phyloP scores from a whole-genome alignment of 2,888 invertebrate genomes.

The Philereme transversata region DNA sequence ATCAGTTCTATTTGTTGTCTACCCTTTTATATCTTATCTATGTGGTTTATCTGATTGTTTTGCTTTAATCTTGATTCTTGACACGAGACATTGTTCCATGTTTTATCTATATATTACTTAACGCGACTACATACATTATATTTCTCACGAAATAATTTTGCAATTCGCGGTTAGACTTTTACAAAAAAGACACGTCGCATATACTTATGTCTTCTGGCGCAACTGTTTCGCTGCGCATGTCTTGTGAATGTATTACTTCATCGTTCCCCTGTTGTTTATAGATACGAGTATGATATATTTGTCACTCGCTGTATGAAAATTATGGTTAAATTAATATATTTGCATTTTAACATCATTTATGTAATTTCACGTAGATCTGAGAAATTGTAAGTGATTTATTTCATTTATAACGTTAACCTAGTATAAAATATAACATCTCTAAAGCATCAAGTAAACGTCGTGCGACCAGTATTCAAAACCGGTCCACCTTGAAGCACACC shows the following conservation, averaged over 20 bases:
- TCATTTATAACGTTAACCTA: conserved; percentile 20
- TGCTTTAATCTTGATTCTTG: conserved; percentile 29
- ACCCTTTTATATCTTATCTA: conserved; percentile 28
- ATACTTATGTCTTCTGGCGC: conserved; percentile 45
- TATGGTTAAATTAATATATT: too few species aligned
- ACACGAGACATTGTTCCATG: conserved; percentile 23
- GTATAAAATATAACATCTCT: conserved; percentile 41
- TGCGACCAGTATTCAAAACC: conserved; percentile 58
- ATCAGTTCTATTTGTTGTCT: conserved; percentile 27
- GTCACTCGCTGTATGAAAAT: neutral
- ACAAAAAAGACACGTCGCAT: conserved; percentile 52
- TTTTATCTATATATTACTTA: conserved; percentile 5
- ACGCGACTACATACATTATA: conserved; percentile 27
- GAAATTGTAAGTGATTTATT: neutral
- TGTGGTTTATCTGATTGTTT: conserved; percentile 33
- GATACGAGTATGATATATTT: neutral
- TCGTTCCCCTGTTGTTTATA: conserved; percentile 18
- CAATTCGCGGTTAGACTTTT: conserved; percentile 35
- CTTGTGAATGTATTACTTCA: conserved; percentile 41
- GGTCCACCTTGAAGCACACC: conserved; percentile 70
- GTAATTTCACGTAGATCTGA: neutral
- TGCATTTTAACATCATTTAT: neutral
- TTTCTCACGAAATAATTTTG: conserved; percentile 43
- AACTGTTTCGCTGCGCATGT: conserved; percentile 43
- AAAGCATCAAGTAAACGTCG: conserved; percentile 54